Conservation (phyloP, 2,888 invertebrate genomes). For the Chalcosyrphus nemorum region DNA sequence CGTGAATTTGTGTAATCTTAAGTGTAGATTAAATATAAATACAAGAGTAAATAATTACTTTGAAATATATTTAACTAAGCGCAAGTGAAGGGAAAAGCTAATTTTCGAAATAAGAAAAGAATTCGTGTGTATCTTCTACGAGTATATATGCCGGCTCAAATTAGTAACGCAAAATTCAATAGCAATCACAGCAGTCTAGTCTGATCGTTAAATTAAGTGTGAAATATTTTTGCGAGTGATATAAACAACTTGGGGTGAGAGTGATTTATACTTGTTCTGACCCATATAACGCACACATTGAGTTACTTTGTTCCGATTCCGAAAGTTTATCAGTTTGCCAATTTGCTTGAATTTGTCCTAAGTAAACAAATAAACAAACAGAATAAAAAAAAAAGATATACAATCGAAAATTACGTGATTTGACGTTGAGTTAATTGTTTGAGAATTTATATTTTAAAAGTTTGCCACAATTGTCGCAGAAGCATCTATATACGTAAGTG, state of each 20-base stretch:
- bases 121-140: neutral
- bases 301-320: slow-evolving; percentile 45
- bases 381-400: slow-evolving; percentile 36
- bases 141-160: slow-evolving; percentile 39
- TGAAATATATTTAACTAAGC: neutral
- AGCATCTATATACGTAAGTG: slow-evolving; percentile 69
- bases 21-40: slow-evolving; percentile 40
- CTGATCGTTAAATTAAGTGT: slow-evolving; percentile 49
- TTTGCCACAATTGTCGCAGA: slow-evolving; percentile 63
- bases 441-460: slow-evolving; percentile 46
- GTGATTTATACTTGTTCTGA: slow-evolving; percentile 56
- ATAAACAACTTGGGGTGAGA: slow-evolving; percentile 58
- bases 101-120: slow-evolving; percentile 7
- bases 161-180: slow-evolving; percentile 27
- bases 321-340: slow-evolving; percentile 43
- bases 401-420: slow-evolving; percentile 38
- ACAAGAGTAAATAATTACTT: slow-evolving; percentile 19
- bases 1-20: slow-evolving; percentile 49
- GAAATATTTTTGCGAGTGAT: slow-evolving; percentile 52
- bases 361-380: slow-evolving; percentile 54
- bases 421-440: slow-evolving; percentile 23
- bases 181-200: slow-evolving; percentile 39
- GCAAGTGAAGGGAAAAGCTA: slow-evolving; percentile 10
- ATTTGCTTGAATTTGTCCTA: slow-evolving; percentile 44
- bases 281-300: slow-evolving; percentile 46